Conservation (phyloP, 2,888 invertebrate genomes). For the Oxyteleia sp. region DNA sequence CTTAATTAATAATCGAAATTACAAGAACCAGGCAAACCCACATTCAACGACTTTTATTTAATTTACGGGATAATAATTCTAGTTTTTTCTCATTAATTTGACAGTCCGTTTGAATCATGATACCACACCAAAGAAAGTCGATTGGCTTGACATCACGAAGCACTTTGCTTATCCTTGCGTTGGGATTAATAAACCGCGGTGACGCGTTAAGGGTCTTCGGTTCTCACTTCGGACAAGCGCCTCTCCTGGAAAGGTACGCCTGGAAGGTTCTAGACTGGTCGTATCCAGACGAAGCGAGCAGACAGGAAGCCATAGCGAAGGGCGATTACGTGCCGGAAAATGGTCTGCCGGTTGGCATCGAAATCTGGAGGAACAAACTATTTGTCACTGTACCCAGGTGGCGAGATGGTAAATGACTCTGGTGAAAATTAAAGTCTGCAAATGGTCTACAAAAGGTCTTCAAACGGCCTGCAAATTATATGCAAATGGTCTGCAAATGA, state of each 20-base stretch:
- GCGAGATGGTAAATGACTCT: conserved; percentile 91
- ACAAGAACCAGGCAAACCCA: too few species aligned
- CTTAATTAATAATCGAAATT: too few species aligned
- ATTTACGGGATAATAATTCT: too few species aligned
- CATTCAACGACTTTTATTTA: too few species aligned
- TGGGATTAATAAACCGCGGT: conserved; percentile 41
- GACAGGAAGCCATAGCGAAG: conserved; percentile 90
- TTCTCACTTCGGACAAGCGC: conserved; percentile 83
- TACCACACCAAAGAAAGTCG: conserved; percentile 37
- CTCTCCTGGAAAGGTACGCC: conserved; percentile 91
- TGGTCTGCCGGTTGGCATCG: conserved; percentile 94
- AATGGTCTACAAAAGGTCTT: too few species aligned
- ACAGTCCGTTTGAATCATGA: conserved; percentile 48
- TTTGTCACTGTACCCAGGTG: conserved; percentile 95
- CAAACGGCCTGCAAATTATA: too few species aligned
- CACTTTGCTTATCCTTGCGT: conserved; percentile 63
- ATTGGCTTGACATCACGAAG: conserved; percentile 2
- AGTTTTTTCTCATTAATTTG: too few species aligned
- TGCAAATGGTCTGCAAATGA: too few species aligned
- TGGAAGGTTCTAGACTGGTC: conserved; percentile 94
- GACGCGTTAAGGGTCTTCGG: conserved; percentile 78
- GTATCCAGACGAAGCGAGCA: conserved; percentile 90
- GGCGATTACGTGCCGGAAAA: conserved; percentile 93
- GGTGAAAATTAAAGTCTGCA: too few species aligned
- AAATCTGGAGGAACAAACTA: conserved; percentile 93